Conservation (phyloP, 1,140 invertebrate species). For the Ephestia elutella region DNA sequence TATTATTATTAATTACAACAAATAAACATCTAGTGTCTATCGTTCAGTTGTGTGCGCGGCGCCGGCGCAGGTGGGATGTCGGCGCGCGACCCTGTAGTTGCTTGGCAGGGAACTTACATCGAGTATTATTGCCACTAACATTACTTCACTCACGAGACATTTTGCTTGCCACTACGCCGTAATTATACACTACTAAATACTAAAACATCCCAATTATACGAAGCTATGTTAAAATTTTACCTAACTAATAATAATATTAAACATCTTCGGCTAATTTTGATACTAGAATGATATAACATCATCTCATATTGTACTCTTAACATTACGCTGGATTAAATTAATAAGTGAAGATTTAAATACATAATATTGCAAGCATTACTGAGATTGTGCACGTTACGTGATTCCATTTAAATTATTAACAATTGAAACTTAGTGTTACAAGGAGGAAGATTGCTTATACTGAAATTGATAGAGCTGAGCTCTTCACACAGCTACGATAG, state of each 20-base stretch:
- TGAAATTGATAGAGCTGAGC: constrained; percentile 34
- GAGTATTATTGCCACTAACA: constrained; percentile 74
- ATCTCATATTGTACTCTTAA: constrained; percentile 76
- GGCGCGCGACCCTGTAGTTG: constrained; percentile 42
- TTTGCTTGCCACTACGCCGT: constrained; percentile 67
- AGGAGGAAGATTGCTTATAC: constrained; percentile 53
- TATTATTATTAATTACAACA: constrained; percentile 75
- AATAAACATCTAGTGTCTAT: constrained; percentile 71
- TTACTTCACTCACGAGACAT: constrained; percentile 65
- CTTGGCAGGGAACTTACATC: constrained; percentile 61
- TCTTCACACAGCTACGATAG: constrained; percentile 48
- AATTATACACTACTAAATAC: constrained; percentile 70
- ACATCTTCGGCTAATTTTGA: constrained; percentile 76
- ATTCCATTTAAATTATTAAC: constrained; percentile 40
- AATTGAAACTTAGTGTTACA: constrained; percentile 45
- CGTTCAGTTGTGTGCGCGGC: constrained; percentile 46
- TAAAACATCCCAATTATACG: constrained; percentile 75
- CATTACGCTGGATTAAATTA: constrained; percentile 72
- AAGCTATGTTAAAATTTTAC: constrained; percentile 75
- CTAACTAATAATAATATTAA: constrained; percentile 73
- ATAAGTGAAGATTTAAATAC: constrained; percentile 67
- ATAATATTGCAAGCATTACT: constrained; percentile 75
- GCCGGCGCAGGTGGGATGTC: constrained; percentile 21
- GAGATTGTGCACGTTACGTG: constrained; percentile 74
- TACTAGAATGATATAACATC: constrained; percentile 76